Evolutionary conservation across 2,888 invertebrate species (phyloP), one percentile per base, ranked within the genome.

Genomic region (Zaprionus obscuricornis): DNA sequence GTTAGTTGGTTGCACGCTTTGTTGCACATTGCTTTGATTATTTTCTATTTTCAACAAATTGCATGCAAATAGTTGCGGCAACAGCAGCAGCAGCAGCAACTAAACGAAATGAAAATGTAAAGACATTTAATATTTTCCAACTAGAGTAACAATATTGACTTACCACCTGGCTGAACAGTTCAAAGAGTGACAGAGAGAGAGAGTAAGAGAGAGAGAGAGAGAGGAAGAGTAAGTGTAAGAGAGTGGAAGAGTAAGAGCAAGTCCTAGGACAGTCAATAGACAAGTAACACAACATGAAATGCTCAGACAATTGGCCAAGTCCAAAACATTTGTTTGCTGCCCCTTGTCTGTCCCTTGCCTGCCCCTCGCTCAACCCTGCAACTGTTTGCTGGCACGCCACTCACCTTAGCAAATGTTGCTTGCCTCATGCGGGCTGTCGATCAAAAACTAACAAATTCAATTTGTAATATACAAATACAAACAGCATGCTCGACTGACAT

Each of bases 11-110:
- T 60, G 62, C 63, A 74, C 40, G 83, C 46, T 58, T 54, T 39
- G 73, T 26, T 85, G 83, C 63, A 85, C 76, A 66, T 62, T 78
- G 76, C 78, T 85, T 79, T 85, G 85, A 75, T 83, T 79, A 85
- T 83, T 79, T 78, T 83, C 68, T 60, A 79, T 85, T 79, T 78
- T 72, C 51, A 63, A 65, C 68, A 85, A 75, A 83, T 85, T 79
- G 79, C 57, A 85, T 72, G 83, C 85, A 78, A 85, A 78, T 83
- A 78, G 65, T 68, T 85, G 68, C 45, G 76, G 73, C 64, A 54
- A 62, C 34, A 20, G 26, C 26, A n/a, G 29, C 8, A 3, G 18
- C 43, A 18, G 36, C 18, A 8, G 24, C 22, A 37, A 16, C 16
- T 26, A 46, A 17, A 47, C 58, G 10, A 27, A 42, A 18, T 8